Percentiles rank a stretch among this genome's conserved stretches.
Evolutionary conservation across 2,888 invertebrate genomes (phyloP).

Genomic region (Tiliacea aurago): DNA sequence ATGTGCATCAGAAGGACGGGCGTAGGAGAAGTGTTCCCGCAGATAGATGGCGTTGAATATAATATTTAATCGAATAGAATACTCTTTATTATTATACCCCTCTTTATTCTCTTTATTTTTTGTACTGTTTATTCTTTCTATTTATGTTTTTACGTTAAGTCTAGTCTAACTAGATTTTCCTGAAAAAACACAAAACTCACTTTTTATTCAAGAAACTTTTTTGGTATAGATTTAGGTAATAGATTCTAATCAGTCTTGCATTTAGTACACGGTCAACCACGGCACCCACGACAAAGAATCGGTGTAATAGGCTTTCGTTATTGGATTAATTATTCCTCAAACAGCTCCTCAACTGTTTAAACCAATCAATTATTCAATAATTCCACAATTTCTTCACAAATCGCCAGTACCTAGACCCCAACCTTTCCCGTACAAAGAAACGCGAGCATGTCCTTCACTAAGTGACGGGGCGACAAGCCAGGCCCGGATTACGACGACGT

Average conservation of each 20-base stretch:
- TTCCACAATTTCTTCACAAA: slow-evolving; percentile 18
- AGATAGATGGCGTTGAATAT: too few relatives aligned
- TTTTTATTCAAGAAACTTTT: background rate
- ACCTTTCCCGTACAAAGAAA: slow-evolving; percentile 73
- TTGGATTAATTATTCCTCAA: background rate
- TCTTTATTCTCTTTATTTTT: too few relatives aligned
- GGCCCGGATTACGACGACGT: slow-evolving; percentile 83
- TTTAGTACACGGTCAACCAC: background rate
- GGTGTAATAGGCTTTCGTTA: background rate
- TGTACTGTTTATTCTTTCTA: too few relatives aligned
- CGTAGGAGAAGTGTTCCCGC: too few relatives aligned
- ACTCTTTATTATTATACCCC: too few relatives aligned
- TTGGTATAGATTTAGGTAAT: too few relatives aligned
- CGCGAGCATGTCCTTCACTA: slow-evolving; percentile 82
- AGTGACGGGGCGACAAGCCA: slow-evolving; percentile 81
- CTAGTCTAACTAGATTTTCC: background rate
- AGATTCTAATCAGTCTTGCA: background rate
- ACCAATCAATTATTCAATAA: slow-evolving; percentile 44
- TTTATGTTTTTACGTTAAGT: too few relatives aligned
- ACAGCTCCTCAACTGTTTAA: slow-evolving; percentile 1
- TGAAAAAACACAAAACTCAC: background rate
- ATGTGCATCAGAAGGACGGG: too few relatives aligned
- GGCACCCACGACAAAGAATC: background rate
- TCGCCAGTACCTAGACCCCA: slow-evolving; percentile 43
- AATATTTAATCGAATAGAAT: too few relatives aligned